Percentiles rank a stretch among this genome's conserved stretches.
These are phyloP conservation scores for Incurvaria masculella DNA, from an alignment of 2,888 invertebrate genomes.

Conservation along the genomic window DNA sequence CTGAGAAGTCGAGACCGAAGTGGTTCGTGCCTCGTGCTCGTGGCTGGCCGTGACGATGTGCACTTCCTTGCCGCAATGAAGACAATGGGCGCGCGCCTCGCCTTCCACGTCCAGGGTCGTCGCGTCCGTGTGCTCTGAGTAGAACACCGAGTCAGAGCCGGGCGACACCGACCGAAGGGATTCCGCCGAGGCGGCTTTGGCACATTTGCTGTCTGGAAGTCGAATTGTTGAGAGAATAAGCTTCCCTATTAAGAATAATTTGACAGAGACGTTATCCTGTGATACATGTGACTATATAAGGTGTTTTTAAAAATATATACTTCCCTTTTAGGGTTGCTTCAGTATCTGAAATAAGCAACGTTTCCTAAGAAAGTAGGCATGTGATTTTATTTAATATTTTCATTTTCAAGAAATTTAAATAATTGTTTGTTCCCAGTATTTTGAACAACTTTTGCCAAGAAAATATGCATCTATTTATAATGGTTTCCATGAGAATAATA, in stretches of 20 bases:
- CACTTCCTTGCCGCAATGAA: slow-evolving; percentile 81
- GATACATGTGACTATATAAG: no score
- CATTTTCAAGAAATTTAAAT: no score
- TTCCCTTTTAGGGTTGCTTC: no score
- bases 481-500: no score
- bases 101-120: slow-evolving; percentile 50
- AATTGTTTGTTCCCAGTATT: no score
- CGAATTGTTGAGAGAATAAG: slow-evolving; percentile 9
- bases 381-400: no score
- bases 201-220: slow-evolving; percentile 43
- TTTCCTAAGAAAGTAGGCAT: no score
- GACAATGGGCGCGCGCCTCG: slow-evolving; percentile 66
- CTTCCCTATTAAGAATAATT: not conserved
- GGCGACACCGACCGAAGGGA: slow-evolving; percentile 86
- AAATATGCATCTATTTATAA: no score
- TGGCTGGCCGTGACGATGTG: slow-evolving; percentile 56
- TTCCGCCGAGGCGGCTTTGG: slow-evolving; percentile 83
- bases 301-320: no score
- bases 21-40: slow-evolving; percentile 35
- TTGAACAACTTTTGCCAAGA: no score
- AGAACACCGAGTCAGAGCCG: slow-evolving; percentile 88
- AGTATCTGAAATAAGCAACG: no score
- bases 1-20: slow-evolving; percentile 37
- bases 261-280: no score
- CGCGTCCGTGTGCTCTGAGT: slow-evolving; percentile 71